Conservation (phyloP, 2,888 invertebrate genomes). For the Tenthredo amoena region DNA sequence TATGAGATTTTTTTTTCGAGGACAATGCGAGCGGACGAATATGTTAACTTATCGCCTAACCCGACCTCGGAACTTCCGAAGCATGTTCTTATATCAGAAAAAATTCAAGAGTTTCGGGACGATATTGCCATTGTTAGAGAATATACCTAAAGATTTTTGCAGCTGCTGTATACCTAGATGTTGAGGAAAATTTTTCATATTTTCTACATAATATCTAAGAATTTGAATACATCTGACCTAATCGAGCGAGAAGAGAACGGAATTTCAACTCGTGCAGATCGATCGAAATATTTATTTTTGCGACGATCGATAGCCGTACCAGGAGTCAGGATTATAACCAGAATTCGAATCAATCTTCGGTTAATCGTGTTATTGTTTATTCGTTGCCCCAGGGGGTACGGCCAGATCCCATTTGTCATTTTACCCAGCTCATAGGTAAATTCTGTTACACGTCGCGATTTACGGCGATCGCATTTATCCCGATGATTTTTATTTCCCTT, state of each 20-base stretch:
- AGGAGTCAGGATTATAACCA: background rate
- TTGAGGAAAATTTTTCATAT: background rate
- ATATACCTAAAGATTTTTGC: background rate
- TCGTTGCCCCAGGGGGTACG: background rate
- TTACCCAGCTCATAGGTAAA: background rate
- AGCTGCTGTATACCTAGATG: background rate
- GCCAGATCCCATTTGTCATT: background rate
- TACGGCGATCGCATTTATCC: background rate
- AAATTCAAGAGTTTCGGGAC: constrained; percentile 11
- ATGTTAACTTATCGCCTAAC: constrained; percentile 31
- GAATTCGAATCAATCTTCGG: background rate
- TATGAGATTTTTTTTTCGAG: background rate
- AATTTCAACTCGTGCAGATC: background rate
- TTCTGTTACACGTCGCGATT: background rate
- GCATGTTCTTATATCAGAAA: constrained; percentile 42
- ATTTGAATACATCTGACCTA: background rate
- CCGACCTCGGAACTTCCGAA: constrained; percentile 8
- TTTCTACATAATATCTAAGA: background rate
- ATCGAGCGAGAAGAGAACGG: background rate
- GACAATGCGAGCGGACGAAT: constrained; percentile 29
- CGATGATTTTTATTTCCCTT: background rate
- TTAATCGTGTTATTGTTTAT: constrained; percentile 30
- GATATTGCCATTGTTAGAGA: background rate
- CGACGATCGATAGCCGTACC: background rate
- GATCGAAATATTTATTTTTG: background rate